These are phyloP conservation scores for Daboia siamensis DNA, from an alignment of 2,113 vertebrate genomes.

Conservation along the genomic window DNA sequence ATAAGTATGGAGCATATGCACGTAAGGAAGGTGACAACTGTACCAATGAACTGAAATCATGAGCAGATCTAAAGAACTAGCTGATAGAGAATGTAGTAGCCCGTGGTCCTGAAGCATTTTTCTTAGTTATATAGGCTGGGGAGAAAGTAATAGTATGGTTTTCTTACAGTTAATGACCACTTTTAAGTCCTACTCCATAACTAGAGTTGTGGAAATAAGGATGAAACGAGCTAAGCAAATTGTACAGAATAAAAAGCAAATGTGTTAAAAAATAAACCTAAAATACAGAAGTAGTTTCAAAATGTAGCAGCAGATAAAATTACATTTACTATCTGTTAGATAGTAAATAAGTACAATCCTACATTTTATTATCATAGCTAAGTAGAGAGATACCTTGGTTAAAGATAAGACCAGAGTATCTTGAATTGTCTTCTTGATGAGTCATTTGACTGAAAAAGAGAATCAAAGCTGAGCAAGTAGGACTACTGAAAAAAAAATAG, in stretches of 20 bases:
- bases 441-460: neutral
- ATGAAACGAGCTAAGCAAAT: neutral
- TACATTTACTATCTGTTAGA: neutral
- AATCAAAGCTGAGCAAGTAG: neutral
- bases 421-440: neutral
- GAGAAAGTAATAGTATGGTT: neutral
- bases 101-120: neutral
- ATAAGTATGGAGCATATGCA: neutral
- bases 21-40: neutral
- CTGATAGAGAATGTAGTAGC: neutral
- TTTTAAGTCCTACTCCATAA: neutral
- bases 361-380: neutral
- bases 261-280: neutral
- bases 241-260: neutral
- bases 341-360: neutral
- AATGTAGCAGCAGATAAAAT: neutral
- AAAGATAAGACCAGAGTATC: neutral
- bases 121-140: neutral
- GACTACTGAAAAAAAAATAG: neutral
- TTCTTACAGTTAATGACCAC: neutral
- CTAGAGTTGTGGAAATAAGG: neutral
- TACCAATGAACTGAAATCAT: neutral
- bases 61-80: neutral
- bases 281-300: neutral
- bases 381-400: neutral